Evolutionary conservation across 2,797 vertebrate species (phyloP), one percentile per base, ranked within the genome.

Genomic region (Selene dorsalis): DNA sequence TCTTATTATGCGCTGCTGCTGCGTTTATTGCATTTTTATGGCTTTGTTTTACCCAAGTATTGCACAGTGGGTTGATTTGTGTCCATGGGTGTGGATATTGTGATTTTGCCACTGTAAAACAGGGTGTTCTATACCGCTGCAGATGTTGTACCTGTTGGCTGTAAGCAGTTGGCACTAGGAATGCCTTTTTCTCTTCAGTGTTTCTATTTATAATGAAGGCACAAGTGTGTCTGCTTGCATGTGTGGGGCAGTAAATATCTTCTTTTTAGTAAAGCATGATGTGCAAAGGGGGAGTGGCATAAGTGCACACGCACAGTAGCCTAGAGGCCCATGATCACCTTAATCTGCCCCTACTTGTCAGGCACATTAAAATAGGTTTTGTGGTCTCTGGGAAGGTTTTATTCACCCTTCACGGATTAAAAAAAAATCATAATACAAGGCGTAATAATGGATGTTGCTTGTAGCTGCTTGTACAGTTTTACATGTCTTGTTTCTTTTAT

Each of bases 11-110:
- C 22, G 17, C 22, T n/a, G 22, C 35, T 28, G 11, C 50, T 68
- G 50, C 11, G 50, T 53, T 53, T 26, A 53, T 53, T 53, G 65
- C 53, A 39, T 56, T 30, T 56, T 56, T 50, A 17, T 50, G 35
- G 35, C 26, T 28, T 68, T 68, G 22, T 20, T 53, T 53, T 53
- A 53, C 26, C 26, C 13, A 1, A 20, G 22, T 41, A 38, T 41
- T 56, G 22, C 16, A 18, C 48, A 41, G 22, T 2, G 3, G 35
- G 30, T 55, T 2, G 14, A 68, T 56, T 26, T 30, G 24, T n/a
- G 52, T 30, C 11, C 32, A 1, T 43, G 14, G 56, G 48, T 12
- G 8, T 3, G 14, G 16, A 52, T 24, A 14, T 24, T 24, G 35
- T 61, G 58, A 61, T 41, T 17, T 61, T 16, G n/a, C 13, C 11